Evolutionary conservation across 2,113 vertebrate genomes (phyloP), one percentile per base, ranked within the genome.

Genomic region (Takifugu flavidus): DNA sequence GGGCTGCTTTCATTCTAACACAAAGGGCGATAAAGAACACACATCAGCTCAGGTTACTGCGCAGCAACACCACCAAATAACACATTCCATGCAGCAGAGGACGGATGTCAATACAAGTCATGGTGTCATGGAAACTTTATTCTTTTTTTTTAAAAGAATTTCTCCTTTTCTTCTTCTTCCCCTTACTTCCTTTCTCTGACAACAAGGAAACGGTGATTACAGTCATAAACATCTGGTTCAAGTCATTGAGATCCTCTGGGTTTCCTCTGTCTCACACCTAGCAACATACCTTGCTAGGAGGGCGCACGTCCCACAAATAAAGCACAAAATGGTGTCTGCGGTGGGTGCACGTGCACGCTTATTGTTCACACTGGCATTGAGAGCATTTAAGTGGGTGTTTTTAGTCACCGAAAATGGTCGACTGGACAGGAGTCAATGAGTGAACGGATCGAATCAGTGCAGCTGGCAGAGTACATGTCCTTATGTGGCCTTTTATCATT

Each of bases 1-100:
- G 91, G 89, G 75, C 90, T 95, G 64, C 91, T 91, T 82, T 96
- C 93, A 86, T 93, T 93, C 96, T 99, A n/a, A 67, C 44, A 67
- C 54, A 1, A 44, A 5, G 64, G 4, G 53, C 3, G 50, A 3
- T 26, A 42, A 14, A 28, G 25, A 1, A 29, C 15, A 50, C 29
- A 56, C 13, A 34, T 39, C 28, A 4, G 31, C 5, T 44, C 28
- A 31, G 20, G 8, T 43, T 12, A 15, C 3, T 25, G 25, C 34
- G 7, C 34, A 39, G 34, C 34, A 10, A 39, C 34, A 39, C 34
- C 7, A 11, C 1, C 34, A 39, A 39, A 20, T 20, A 20, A 39
- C 34, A 39, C 34, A 31, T 31, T 20, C 29, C 1, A 31, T 31
- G 29, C 29, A 31, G 29, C 29, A 31, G 2, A 39, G 34, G 11